Conservation (phyloP, 2,797 vertebrate genomes). For the Sciurus vulgaris region DNA sequence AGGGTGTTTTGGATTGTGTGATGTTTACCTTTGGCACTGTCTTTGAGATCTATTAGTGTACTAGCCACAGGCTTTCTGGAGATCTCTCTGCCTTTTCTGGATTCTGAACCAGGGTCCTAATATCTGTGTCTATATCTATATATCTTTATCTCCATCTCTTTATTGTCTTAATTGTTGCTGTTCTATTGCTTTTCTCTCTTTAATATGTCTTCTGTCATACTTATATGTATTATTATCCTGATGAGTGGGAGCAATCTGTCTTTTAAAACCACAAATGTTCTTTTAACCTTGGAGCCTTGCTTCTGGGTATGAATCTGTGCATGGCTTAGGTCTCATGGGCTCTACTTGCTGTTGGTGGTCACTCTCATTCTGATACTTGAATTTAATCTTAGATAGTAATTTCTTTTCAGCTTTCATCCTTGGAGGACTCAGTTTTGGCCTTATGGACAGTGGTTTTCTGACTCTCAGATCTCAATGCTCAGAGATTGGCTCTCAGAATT, state of each 20-base stretch:
- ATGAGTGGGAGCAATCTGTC: not conserved
- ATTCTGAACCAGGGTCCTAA: not conserved
- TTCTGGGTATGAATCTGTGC: not conserved
- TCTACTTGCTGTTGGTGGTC: not conserved
- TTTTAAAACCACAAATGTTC: not conserved
- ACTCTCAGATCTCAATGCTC: not conserved
- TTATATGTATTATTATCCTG: not conserved
- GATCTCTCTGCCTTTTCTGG: not conserved
- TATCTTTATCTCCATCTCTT: not conserved
- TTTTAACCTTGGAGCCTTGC: not conserved
- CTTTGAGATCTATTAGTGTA: not conserved
- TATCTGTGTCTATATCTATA: accelerated
- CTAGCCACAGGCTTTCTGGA: not conserved
- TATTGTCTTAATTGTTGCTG: not conserved
- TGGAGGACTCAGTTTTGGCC: not conserved
- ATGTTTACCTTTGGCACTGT: not conserved
- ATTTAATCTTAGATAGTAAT: not conserved
- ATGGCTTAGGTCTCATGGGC: not conserved
- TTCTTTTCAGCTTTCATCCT: not conserved
- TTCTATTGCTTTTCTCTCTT: not conserved
- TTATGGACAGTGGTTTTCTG: not conserved
- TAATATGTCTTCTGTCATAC: not conserved
- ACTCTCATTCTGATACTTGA: slow-evolving; percentile 18
- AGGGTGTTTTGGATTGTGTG: not conserved
- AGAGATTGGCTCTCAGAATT: slow-evolving; percentile 12